Evolutionary conservation across 2,888 invertebrate species (phyloP), one percentile per base, ranked within the genome.

Genomic region (Polymixis flavicincta): DNA sequence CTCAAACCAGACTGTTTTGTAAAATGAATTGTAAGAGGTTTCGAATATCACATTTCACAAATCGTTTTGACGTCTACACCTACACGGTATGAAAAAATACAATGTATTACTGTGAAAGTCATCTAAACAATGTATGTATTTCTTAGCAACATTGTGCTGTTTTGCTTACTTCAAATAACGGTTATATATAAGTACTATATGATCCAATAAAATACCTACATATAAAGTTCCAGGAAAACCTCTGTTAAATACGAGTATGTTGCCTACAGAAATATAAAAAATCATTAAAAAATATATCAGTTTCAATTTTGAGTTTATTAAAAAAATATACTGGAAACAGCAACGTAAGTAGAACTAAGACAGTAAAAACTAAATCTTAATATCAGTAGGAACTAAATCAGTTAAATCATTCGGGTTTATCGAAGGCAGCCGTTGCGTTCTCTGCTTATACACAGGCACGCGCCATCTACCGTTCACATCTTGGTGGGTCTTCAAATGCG

Each of bases 401-500:
- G 84, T 85, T 71, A 92, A 85, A 60, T 93, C 92, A 79, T 94
- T 92, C 45, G 88, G 82, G n/a, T 89, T 90, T 50, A 93, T 76
- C 81, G 95, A 93, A 2, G 92, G 76, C 37, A 92, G 50, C 70
- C 93, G 85, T 63, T 90, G 90, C 54, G 85, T 75, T 14, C 88
- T 90, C 66, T 94, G 92, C 69, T 93, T 93, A 72, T 92, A 94
- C 4, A 89, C 73, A 5, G 89, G 77, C 4, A 92, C 91, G 67
- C 94, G 93, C 91, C 92, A 92, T 82, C 93, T 93, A 80, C 93
- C 93, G 48, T 88, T 90, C 13, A 93, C 76, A 32, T 94, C 93
- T 63, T 94, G 93, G 59, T 96, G 96, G 0, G 91, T 94, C 76
- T 94, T 94, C 57, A 94, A 57, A 88, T 96, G 96, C 0, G 90